Evolutionary conservation across 30 jellyfish, hydroid and myxozoan genomes (phyloP).

Genomic region (Mastigias papua): DNA sequence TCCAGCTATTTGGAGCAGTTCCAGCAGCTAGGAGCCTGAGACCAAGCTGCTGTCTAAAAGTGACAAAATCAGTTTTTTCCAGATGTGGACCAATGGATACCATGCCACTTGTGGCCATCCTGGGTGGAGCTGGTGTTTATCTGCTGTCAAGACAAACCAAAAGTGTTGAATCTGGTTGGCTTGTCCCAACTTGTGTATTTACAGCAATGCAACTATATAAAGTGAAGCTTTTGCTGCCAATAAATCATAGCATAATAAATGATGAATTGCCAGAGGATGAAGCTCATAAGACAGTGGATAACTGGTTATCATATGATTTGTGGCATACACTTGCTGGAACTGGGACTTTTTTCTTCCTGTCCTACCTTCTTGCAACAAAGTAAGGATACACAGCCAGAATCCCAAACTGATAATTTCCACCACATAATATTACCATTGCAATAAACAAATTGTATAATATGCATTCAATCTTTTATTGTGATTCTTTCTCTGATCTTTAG

Average conservation of each 20-base stretch:
- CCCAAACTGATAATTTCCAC: neutral
- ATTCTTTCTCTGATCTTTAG: too few relatives aligned
- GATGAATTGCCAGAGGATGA: constrained; percentile 55
- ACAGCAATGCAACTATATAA: constrained; percentile 47
- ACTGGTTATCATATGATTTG: constrained; percentile 52
- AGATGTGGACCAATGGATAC: constrained; percentile 59
- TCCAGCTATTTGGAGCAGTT: constrained; percentile 43
- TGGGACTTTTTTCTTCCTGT: constrained; percentile 41
- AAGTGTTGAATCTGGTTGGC: constrained; percentile 46
- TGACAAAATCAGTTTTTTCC: constrained; percentile 46
- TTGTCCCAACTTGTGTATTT: constrained; percentile 44
- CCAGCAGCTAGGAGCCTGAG: constrained; percentile 67
- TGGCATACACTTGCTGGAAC: constrained; percentile 65
- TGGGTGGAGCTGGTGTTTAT: constrained; percentile 55
- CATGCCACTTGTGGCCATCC: constrained; percentile 9
- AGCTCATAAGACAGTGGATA: constrained; percentile 40
- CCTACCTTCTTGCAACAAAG: constrained; percentile 52
- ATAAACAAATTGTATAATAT: too few relatives aligned
- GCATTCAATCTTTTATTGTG: too few relatives aligned
- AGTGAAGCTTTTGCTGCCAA: constrained; percentile 43
- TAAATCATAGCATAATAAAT: constrained; percentile 35
- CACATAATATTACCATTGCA: too few relatives aligned
- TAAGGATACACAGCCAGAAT: neutral
- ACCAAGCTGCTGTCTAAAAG: constrained; percentile 69
- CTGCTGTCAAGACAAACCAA: constrained; percentile 17